Evolutionary conservation across 1,140 invertebrate species (phyloP), one percentile per base, ranked within the genome.

Genomic region (Ladona fulva): DNA sequence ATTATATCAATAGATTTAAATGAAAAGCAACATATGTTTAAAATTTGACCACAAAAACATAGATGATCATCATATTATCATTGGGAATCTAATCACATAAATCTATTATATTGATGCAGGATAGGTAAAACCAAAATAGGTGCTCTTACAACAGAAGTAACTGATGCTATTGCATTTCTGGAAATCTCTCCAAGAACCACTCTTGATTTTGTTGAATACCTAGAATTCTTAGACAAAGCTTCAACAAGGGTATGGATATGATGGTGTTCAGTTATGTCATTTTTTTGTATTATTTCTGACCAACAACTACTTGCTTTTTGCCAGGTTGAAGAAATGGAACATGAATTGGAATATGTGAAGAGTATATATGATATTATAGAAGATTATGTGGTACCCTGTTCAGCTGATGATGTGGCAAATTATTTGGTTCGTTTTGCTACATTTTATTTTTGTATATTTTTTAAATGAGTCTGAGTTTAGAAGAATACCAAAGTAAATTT

Each of bases 361-460:
- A 91, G 93, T 80, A 83, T 93, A 76, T 90, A 93, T 82, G 88
- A 92, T 74, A 88, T 93, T 8, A 92, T 92, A 80, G 91, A 92
- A 78, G 89, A 92, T 80, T 93, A 90, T 82, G 80, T 85, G n/a
- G 91, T 94, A 77, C 84, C 86, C 0, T 87, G 89, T 52, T 86
- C 89, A n/a, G 84, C 87, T 7, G 87, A 90, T 74, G 89, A 91
- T 79, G 87, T 88, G 80, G 88, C 88, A 42, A 87, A 89, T 76
- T 91, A 90, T 82, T 85, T 89, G 86, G 90, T 88, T 82, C 79
- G 78, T 74, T n/a, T 16, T 77, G 25, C 24, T 73, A 14, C 10
- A 77, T 10, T 77, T 1, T 37, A 73, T n/a, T 66, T 73, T 73
- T 59, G 25, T 77, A 66, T 74, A 25, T 12, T 24, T 24, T 74